Evolutionary conservation across 2,797 vertebrate species (phyloP), one percentile per base, ranked within the genome.

Genomic region (Cirrhinus mrigala): DNA sequence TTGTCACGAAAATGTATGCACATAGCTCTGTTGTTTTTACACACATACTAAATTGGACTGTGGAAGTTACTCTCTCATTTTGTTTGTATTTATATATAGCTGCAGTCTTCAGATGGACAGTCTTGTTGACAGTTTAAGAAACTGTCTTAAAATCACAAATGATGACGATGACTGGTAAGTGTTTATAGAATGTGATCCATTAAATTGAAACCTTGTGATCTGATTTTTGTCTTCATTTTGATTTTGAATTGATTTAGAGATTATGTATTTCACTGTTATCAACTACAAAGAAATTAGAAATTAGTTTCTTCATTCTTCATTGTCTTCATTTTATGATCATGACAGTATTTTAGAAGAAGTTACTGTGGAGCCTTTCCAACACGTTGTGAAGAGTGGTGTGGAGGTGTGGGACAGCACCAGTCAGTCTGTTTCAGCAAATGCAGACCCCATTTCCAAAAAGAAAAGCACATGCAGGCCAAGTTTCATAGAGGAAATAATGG

Each of bases 71-170:
- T 60, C 1, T 40, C 7, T n/a, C 12, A 80, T n/a, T 84, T 44
- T 56, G 1, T 66, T n/a, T 56, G 4, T n/a, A 15, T 87, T 27
- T 64, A 1, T 88, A 5, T 90, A 33, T 89, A 96, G 95, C 33
- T 95, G 89, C 89, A 78, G 87, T 76, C 90, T 94, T 52, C 87
- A 90, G 76, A 84, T 86, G 15, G 91, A 94, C 12, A 6, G 2
- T 37, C 56, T 92, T 56, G 88, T 79, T 60, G 86, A 87, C 71
- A 82, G 81, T 86, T 54, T 95, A 64, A 54, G 20, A 0, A 79
- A 90, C 74, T 90, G 74, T 76, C 83, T 96, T 76, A 92, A 90
- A 84, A 89, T 95, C 78, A 90, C 90, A 50, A 46, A 76, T 27
- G 48, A 27, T 10, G 56, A n/a, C 48, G 54, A 79, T 60, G 14